A percentile compares a stretch with the other conserved stretches of the same genome.
phyloP scores from a whole-genome alignment of 2,888 invertebrate species.

The Patella pellucida region DNA sequence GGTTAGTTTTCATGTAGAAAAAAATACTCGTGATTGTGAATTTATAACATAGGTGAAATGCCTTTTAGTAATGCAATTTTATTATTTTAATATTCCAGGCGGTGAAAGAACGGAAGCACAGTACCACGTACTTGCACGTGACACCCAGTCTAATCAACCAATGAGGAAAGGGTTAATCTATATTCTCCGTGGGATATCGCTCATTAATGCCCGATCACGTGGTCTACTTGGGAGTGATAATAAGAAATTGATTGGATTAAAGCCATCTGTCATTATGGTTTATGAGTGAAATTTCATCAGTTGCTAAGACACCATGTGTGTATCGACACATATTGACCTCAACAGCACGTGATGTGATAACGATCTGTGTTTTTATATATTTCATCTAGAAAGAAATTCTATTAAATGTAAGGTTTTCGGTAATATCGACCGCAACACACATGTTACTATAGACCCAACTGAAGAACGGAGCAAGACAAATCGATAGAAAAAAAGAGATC shows the following conservation, averaged over 20 bases:
- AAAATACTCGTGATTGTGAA: no score
- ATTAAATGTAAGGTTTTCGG: no score
- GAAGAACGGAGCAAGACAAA: not conserved
- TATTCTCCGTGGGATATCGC: not conserved
- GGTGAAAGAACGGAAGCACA: no score
- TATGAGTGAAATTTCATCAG: not conserved
- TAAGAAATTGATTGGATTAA: constrained; percentile 12
- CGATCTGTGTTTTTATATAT: not conserved
- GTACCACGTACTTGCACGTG: not conserved
- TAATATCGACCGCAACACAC: no score
- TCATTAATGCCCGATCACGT: constrained; percentile 1
- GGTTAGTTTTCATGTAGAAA: no score
- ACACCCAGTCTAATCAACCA: not conserved
- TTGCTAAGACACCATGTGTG: not conserved
- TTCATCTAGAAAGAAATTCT: no score
- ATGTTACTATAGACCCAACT: no score
- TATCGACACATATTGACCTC: constrained; percentile 7
- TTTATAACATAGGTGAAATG: no score
- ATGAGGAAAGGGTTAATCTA: not conserved
- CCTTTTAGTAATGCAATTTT: no score
- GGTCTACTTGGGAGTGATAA: not conserved
- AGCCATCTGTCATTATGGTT: not conserved
- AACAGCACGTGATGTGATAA: not conserved
- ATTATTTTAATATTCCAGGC: no score
- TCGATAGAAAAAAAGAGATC: not conserved